Evolutionary conservation across 2,113 vertebrate genomes (phyloP), one percentile per base, ranked within the genome.

Genomic region (Montifringilla adamsi): DNA sequence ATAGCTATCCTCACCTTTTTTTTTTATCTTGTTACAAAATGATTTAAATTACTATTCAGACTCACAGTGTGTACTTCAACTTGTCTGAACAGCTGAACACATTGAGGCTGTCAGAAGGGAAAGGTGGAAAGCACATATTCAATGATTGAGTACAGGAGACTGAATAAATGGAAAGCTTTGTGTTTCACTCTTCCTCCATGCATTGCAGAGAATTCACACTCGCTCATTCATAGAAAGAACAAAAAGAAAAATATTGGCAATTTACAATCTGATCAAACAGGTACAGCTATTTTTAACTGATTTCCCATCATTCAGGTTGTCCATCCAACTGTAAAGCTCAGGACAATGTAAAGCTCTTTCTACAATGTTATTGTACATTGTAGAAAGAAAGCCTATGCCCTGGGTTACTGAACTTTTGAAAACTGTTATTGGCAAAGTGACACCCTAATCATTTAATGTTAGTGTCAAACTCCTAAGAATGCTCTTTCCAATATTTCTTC

Each of bases 191-290:
- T 81, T 78, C 20, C 22, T 43, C 23, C 0, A 0, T 8, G 9
- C 4, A 12, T 26, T 59, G 9, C 30, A 72, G 28, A 82, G 22
- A 79, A 49, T 60, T 74, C 4, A 0, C 11, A 35, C 3, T 39
- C 72, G n/a, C 1, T 30, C 18, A 26, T 74, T 70, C 50, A 46
- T 0, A 0, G 21, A 66, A 69, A 63, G 15, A 21, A 0, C 21
- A 41, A 37, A 37, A 53, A 67, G 15, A 3, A 82, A 88, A 63
- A 50, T 43, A 37, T 15, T 59, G 15, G 2, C 11, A 68, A 39
- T 69, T 91, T 76, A 23, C 21, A 47, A 10, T 41, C 31, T 68
- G 27, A 64, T 72, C 16, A 82, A 58, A 76, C 20, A 52, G 8
- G 6, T 72, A 26, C 15, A 87, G 11, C 6, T 60, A 13, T 59